Evolutionary conservation across 2,888 invertebrate genomes (phyloP), one percentile per base, ranked within the genome.

Genomic region (Trichopoda pennipes): DNA sequence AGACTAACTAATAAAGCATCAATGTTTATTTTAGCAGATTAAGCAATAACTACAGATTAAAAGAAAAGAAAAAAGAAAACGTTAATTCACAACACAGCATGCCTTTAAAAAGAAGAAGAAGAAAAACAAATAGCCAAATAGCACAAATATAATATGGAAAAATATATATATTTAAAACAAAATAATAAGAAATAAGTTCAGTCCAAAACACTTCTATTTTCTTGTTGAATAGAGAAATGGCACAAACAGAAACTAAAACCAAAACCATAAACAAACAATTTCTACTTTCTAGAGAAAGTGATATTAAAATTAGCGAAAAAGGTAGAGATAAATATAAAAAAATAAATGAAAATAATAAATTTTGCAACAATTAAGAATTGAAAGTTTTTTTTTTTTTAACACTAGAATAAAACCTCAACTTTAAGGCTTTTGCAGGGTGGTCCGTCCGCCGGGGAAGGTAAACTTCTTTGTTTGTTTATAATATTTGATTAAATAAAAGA

Each of bases 1-100:
- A 44, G 6, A 12, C 16, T 2, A 44, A 44, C 16, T 44, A 44
- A n/a, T n/a, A n/a, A 44, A 16, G 38, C 14, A 38, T 38, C n/a
- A 16, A 7, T n/a, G 17, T 47, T n/a, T n/a, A n/a, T 47, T 21
- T n/a, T 21, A 21, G 21, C 17, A 4, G 35, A 16, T 32, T 32
- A 56, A 56, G 12, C 7, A n/a, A 4, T 56, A 56, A 56, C 35
- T 58, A 58, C 35, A 58, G 10, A 17, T 38, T 60, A 7, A 12
- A 44, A 44, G 7, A 44, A 44, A 28, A 32, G n/a, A 38, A 16
- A 44, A n/a, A 44, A 44, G 17, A 32, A 19, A 38, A 16, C 1
- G 61, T 73, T 63, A 73, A 53, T 73, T 42, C 8, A 61, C 63
- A 53, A 53, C 61, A 53, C 28, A 44, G 21, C 63, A 73, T 73